These are phyloP conservation scores for Galerucella nymphaeae DNA, from an alignment of 2,888 invertebrate species.

Conservation along the genomic window DNA sequence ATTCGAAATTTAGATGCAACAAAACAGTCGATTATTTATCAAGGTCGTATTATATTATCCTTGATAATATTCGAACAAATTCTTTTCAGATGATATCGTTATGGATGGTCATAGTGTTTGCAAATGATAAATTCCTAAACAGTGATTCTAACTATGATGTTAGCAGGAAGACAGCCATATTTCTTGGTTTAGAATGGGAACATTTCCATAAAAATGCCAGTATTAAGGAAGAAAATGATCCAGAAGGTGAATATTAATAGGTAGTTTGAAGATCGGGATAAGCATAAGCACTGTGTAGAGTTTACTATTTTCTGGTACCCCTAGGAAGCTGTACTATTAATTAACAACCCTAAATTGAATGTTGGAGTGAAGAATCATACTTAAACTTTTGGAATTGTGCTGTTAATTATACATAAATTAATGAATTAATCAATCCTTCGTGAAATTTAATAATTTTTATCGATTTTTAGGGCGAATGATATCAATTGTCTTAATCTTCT, in stretches of 20 bases:
- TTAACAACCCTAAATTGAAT: too few species aligned
- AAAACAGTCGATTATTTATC: too few species aligned
- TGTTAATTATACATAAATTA: too few species aligned
- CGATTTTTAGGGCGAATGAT: conserved; percentile 39
- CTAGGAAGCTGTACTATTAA: too few species aligned
- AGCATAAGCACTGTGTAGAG: neutral
- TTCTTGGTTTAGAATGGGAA: conserved; percentile 44
- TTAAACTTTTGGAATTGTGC: too few species aligned
- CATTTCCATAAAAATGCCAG: conserved; percentile 39
- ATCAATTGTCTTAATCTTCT: conserved; percentile 38
- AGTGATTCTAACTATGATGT: conserved; percentile 34
- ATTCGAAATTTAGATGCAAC: too few species aligned
- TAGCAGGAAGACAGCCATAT: conserved; percentile 41
- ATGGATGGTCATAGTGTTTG: conserved; percentile 36
- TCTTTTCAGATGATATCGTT: conserved; percentile 39
- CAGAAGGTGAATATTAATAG: conserved; percentile 35
- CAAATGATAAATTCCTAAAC: conserved; percentile 38
- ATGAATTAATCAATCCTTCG: neutral
- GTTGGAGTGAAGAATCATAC: too few species aligned
- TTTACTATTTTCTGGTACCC: too few species aligned
- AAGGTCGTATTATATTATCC: too few species aligned
- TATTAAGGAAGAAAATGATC: conserved; percentile 33
- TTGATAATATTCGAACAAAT: neutral
- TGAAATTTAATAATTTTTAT: too few species aligned
- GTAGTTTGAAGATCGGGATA: neutral